Percentiles rank a stretch among this genome's conserved stretches.
Evolutionary conservation across 2,113 vertebrate genomes (phyloP).

Genomic region (Reinhardtius hippoglossoides): DNA sequence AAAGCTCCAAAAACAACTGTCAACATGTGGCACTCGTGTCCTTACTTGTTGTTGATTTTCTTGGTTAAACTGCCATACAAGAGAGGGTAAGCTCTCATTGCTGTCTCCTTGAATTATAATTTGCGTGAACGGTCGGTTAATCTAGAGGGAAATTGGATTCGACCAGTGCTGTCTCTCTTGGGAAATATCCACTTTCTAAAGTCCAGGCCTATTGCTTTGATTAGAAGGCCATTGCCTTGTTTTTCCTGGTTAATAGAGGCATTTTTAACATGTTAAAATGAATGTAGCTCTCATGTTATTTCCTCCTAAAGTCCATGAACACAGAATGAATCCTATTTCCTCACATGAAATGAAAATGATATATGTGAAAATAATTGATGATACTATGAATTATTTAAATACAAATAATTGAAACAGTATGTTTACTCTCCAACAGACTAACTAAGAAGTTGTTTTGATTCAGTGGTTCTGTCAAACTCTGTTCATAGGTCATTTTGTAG

Average conservation of each 20-base stretch:
- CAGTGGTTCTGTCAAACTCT: neutral
- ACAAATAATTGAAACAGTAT: neutral
- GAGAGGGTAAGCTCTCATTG: slow-evolving; percentile 59
- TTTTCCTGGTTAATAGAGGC: slow-evolving; percentile 21
- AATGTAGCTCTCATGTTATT: neutral
- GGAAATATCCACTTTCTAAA: slow-evolving; percentile 69
- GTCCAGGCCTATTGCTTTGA: slow-evolving; percentile 46
- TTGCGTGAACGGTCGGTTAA: slow-evolving; percentile 66
- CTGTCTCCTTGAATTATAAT: slow-evolving; percentile 73
- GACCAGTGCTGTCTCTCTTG: slow-evolving; percentile 56
- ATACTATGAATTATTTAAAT: neutral
- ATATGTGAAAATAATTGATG: neutral
- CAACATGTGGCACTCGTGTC: slow-evolving; percentile 14
- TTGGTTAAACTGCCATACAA: slow-evolving; percentile 36
- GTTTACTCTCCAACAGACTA: neutral
- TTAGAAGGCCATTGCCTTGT: slow-evolving; percentile 31
- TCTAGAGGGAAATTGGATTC: slow-evolving; percentile 75
- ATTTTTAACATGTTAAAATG: slow-evolving; percentile 19
- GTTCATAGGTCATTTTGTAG: neutral
- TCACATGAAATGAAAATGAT: slow-evolving; percentile 1
- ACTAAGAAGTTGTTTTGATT: neutral
- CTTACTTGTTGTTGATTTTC: slow-evolving; percentile 56
- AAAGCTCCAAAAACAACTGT: neutral
- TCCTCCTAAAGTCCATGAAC: neutral
- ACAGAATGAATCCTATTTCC: neutral